phyloP scores from a whole-genome alignment of 2,888 invertebrate genomes.

The Eupithecia centaureata region DNA sequence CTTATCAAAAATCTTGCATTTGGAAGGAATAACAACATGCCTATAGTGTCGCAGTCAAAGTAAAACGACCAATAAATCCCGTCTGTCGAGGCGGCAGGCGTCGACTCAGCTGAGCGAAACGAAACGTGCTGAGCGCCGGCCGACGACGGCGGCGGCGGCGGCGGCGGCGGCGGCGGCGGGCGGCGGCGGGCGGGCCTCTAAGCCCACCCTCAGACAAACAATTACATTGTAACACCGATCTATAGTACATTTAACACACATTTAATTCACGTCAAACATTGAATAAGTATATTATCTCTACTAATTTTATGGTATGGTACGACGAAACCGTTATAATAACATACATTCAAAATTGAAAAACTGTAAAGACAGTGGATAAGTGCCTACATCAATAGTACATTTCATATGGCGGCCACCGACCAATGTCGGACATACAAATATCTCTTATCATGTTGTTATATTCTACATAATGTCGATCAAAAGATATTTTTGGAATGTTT shows the following conservation, averaged over 20 bases:
- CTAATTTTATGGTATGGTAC: constrained; percentile 42
- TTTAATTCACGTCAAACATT: constrained; percentile 43
- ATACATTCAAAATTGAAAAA: constrained; percentile 44
- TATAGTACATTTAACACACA: constrained; percentile 39
- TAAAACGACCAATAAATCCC: constrained; percentile 51
- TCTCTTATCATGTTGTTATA: constrained; percentile 39
- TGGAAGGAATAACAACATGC: constrained; percentile 78
- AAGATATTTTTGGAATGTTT: constrained; percentile 46
- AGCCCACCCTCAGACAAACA: constrained; percentile 25
- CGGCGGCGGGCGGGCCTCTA: constrained; percentile 13
- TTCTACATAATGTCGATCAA: constrained; percentile 40
- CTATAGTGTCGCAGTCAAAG: constrained; percentile 67
- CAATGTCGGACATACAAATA: constrained; percentile 33
- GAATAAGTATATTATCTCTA: constrained; percentile 43
- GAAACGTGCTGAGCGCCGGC: constrained; percentile 28
- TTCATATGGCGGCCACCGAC: constrained; percentile 39
- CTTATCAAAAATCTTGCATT: constrained; percentile 73
- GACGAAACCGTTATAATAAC: constrained; percentile 42
- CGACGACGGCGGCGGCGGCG: constrained; percentile 11
- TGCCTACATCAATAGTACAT: constrained; percentile 46
- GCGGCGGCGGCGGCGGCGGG: constrained; percentile 7
- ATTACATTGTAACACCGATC: constrained; percentile 37
- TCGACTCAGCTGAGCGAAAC: constrained; percentile 26
- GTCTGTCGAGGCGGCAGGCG: constrained; percentile 25
- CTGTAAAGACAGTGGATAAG: constrained; percentile 42